Conservation (phyloP, 2,113 vertebrate genomes). For the Chaenogobius annularis region DNA sequence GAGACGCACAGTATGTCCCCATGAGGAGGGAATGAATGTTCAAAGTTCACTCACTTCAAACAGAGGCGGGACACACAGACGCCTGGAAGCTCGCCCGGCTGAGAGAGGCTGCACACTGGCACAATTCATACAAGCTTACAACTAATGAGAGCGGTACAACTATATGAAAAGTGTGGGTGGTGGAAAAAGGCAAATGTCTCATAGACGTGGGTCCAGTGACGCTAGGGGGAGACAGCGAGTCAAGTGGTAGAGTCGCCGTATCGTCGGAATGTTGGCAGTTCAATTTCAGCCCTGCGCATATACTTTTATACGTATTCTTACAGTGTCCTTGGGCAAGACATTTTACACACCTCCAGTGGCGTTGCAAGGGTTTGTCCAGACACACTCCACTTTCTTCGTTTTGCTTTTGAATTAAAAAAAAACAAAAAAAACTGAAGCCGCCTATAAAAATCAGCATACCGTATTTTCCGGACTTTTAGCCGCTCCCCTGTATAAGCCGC, state of each 20-base stretch:
- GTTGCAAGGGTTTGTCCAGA: too few relatives aligned
- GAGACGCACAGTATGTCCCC: slow-evolving; percentile 44
- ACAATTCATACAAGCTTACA: neutral
- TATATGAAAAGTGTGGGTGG: neutral
- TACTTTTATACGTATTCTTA: too few relatives aligned
- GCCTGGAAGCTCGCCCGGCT: slow-evolving; percentile 50
- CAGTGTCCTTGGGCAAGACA: too few relatives aligned
- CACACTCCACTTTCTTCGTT: too few relatives aligned
- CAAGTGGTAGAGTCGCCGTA: neutral
- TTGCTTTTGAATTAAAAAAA: too few relatives aligned
- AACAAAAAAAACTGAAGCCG: too few relatives aligned
- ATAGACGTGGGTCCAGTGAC: too few relatives aligned
- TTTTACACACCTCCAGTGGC: neutral
- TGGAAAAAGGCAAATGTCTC: neutral
- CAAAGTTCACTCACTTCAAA: slow-evolving; percentile 79
- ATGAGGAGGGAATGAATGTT: slow-evolving; percentile 51
- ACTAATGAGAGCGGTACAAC: neutral
- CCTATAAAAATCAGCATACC: too few relatives aligned
- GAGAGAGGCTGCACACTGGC: slow-evolving; percentile 16
- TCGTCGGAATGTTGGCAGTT: neutral
- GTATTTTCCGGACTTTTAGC: too few relatives aligned
- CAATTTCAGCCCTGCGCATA: neutral
- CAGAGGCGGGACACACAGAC: slow-evolving; percentile 70
- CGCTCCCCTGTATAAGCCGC: too few relatives aligned
- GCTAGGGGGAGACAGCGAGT: neutral